Percentiles rank a stretch among this genome's conserved stretches.
These are phyloP conservation scores for Agonopterix subpropinquella DNA, from an alignment of 2,888 invertebrate species.

Conservation along the genomic window DNA sequence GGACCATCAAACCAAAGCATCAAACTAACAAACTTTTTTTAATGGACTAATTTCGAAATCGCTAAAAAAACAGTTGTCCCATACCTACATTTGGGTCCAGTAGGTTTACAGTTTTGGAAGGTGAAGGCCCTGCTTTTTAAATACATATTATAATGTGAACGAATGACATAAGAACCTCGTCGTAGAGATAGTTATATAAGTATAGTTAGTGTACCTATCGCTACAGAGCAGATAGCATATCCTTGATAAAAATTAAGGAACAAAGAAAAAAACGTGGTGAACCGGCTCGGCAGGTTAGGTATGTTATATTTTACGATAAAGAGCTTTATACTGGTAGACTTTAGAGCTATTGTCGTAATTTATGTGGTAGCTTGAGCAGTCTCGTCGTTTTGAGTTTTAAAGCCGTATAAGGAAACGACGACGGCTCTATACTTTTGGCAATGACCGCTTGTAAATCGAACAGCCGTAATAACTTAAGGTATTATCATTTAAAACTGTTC, in stretches of 20 bases:
- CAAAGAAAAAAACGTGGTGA: constrained; percentile 33
- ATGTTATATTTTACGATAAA: constrained; percentile 33
- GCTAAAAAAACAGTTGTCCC: no score
- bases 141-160: no score
- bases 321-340: constrained; percentile 39
- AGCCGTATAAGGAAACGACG: constrained; percentile 64
- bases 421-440: constrained; percentile 66
- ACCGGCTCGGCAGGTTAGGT: constrained; percentile 54
- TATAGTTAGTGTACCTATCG: background rate
- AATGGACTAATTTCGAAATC: no score
- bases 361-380: constrained; percentile 30
- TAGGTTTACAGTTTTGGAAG: no score
- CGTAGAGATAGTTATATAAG: no score
- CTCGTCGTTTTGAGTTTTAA: constrained; percentile 52
- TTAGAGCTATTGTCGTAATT: constrained; percentile 47
- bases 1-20: no score
- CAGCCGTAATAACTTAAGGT: constrained; percentile 27
- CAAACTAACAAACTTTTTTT: no score
- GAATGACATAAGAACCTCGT: no score
- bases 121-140: no score
- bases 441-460: constrained; percentile 57
- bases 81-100: no score
- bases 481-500: background rate
- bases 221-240: background rate
- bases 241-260: constrained; percentile 29